Evolutionary conservation across 2,797 vertebrate species (phyloP).

Genomic region (Propithecus perrieri): DNA sequence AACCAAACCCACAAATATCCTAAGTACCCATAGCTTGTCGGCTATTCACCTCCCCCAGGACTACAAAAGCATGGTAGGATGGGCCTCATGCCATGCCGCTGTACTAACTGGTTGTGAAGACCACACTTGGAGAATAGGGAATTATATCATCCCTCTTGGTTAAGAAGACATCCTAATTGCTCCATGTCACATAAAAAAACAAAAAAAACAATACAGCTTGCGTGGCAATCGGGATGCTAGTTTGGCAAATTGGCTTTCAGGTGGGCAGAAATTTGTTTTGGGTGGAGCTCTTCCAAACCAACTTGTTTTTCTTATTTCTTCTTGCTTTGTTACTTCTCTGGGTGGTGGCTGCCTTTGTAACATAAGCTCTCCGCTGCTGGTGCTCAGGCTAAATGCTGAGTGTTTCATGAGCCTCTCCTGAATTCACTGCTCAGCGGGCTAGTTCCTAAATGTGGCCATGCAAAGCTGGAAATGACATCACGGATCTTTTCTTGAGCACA

Average conservation of each 20-base stretch:
- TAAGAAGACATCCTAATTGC: conserved; percentile 5
- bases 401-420: neutral
- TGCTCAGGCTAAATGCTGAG: neutral
- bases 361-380: neutral
- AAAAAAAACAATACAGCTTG: neutral
- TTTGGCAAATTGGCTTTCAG: conserved; percentile 48
- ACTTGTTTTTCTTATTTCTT: conserved; percentile 68
- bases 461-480: neutral
- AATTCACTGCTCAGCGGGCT: neutral
- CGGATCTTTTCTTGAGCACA: neutral
- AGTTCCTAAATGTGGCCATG: neutral
- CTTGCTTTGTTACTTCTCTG: neutral
- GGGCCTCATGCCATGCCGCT: neutral
- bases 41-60: neutral
- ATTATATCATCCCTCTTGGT: neutral
- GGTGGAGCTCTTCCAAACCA: conserved; percentile 66
- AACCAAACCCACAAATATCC: neutral
- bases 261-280: conserved; percentile 59
- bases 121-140: neutral
- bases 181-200: neutral
- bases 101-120: neutral
- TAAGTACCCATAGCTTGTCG: neutral
- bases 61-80: neutral
- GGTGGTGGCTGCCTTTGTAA: neutral
- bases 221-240: conserved; percentile 28